phyloP scores from a whole-genome alignment of 2,797 vertebrate genomes.

The Galagoides demidoff region DNA sequence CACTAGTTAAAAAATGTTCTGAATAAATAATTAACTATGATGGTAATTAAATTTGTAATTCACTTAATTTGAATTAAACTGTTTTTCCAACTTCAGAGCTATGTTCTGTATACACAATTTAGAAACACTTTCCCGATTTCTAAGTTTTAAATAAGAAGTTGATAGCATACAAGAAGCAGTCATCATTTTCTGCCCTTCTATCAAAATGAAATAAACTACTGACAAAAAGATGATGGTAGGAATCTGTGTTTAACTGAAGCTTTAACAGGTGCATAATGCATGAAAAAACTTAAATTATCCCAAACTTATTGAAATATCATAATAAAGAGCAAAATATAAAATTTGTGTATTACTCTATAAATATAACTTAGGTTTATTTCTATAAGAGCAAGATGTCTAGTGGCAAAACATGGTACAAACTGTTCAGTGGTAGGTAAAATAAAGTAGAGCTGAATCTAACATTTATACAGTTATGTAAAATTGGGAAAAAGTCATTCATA shows the following conservation, averaged over 20 bases:
- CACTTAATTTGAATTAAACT: neutral
- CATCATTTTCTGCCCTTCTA: neutral
- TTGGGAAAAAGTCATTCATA: neutral
- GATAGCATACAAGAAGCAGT: neutral
- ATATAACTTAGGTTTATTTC: neutral
- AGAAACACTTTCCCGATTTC: neutral
- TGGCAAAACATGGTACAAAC: neutral
- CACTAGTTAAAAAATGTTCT: neutral
- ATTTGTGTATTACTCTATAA: neutral
- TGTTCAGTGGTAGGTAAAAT: neutral
- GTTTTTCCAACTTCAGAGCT: neutral
- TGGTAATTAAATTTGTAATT: neutral
- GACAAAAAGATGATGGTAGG: neutral
- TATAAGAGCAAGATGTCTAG: neutral
- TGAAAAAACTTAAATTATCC: neutral
- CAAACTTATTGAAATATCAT: neutral
- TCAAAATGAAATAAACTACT: neutral
- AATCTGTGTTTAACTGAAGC: neutral
- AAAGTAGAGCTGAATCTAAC: neutral
- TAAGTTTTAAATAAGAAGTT: neutral
- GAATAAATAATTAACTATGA: neutral
- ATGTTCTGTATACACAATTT: neutral
- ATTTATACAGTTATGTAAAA: neutral
- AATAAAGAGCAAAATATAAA: neutral
- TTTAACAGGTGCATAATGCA: neutral